Percentiles rank a stretch among this genome's conserved stretches.
Evolutionary conservation across 2,797 vertebrate species (phyloP).

Genomic region (Danionella dracula): DNA sequence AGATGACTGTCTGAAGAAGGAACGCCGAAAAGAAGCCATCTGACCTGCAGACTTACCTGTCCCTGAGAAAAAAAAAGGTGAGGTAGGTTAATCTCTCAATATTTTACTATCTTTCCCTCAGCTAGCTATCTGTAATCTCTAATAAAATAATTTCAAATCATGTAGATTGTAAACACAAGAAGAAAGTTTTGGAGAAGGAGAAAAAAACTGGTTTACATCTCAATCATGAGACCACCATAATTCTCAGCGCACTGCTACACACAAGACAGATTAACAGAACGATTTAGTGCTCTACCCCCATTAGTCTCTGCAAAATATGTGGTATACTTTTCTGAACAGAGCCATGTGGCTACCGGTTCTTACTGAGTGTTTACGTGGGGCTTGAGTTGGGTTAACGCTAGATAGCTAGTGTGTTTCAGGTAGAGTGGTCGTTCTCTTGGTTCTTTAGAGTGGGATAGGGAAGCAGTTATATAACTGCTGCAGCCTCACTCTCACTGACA

Average conservation of each 20-base stretch:
- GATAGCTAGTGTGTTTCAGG: conserved; percentile 45
- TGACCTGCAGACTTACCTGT: conserved; percentile 58
- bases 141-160: conserved; percentile 53
- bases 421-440: conserved; percentile 23
- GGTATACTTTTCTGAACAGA: conserved; percentile 1
- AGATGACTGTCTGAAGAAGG: conserved; percentile 64
- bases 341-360: conserved; percentile 5
- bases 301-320: conserved; percentile 31
- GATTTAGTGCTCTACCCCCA: conserved; percentile 35
- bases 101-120: conserved; percentile 33
- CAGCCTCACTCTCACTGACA: conserved; percentile 30
- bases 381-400: conserved; percentile 21
- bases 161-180: conserved; percentile 45
- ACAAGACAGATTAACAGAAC: conserved; percentile 59
- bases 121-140: conserved; percentile 43
- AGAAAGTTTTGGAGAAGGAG: conserved; percentile 42
- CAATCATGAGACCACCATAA: conserved; percentile 71
- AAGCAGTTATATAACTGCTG: conserved; percentile 43
- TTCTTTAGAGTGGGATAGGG: conserved; percentile 25
- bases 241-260: conserved; percentile 56
- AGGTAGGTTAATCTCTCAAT: conserved; percentile 48
- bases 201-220: conserved; percentile 58
- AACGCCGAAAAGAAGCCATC: conserved; percentile 59
- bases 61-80: conserved; percentile 44
- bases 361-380: conserved; percentile 6